Evolutionary conservation across 2,113 vertebrate genomes (phyloP).

Genomic region (Empidonax traillii): DNA sequence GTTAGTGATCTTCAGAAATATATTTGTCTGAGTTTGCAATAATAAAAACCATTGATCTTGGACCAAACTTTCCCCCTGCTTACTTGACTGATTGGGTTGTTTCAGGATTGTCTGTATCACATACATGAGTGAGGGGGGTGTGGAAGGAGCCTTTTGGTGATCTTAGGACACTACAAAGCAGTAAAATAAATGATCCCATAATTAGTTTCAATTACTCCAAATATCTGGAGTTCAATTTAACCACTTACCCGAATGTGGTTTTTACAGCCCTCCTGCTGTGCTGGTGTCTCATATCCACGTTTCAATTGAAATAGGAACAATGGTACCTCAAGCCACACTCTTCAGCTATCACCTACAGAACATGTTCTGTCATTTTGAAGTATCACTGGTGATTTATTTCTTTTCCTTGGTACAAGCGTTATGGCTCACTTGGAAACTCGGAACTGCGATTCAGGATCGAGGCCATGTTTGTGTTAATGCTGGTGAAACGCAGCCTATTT

Average conservation of each 20-base stretch:
- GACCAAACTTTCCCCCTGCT: slow-evolving; percentile 60
- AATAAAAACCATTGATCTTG: slow-evolving; percentile 84
- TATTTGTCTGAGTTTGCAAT: slow-evolving; percentile 77
- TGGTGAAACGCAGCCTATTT: neutral
- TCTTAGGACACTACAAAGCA: neutral
- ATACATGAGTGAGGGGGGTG: fast-evolving
- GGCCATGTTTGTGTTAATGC: neutral
- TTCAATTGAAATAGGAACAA: neutral
- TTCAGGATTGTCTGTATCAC: neutral
- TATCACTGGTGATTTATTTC: neutral
- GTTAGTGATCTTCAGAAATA: slow-evolving; percentile 70
- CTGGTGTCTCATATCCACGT: neutral
- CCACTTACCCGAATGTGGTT: neutral
- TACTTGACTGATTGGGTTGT: neutral
- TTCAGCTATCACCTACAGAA: neutral
- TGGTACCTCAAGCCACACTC: too few relatives aligned
- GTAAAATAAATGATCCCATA: neutral
- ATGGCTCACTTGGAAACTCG: neutral
- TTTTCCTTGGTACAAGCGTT: neutral
- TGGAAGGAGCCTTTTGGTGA: neutral
- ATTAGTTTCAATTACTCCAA: neutral
- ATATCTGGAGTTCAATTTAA: neutral
- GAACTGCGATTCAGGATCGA: neutral
- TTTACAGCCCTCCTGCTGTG: neutral
- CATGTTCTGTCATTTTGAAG: neutral